Evolutionary conservation across 2,888 invertebrate genomes (phyloP).

Genomic region (Trichopria drosophilae): DNA sequence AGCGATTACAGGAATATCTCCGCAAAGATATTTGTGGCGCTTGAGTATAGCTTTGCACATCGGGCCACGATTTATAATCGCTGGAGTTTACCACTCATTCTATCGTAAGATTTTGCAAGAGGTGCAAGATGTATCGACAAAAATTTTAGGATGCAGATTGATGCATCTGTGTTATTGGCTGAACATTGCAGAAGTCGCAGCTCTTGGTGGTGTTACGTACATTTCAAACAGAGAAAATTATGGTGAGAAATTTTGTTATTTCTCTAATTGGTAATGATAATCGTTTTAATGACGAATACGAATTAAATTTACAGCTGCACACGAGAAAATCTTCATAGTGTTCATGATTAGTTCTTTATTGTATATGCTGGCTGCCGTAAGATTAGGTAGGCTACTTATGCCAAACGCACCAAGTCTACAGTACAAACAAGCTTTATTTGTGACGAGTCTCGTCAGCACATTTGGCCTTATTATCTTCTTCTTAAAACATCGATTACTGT

Average conservation of each 20-base stretch:
- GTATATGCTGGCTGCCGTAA: conserved; percentile 79
- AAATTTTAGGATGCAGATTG: conserved; percentile 61
- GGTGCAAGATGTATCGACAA: conserved; percentile 60
- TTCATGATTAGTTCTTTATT: conserved; percentile 84
- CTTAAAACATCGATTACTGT: conserved; percentile 83
- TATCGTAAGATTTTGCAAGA: conserved; percentile 70
- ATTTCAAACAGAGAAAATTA: conserved; percentile 94
- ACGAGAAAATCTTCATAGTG: conserved; percentile 87
- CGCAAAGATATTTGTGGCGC: conserved; percentile 90
- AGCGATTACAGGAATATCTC: conserved; percentile 91
- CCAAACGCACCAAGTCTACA: conserved; percentile 56
- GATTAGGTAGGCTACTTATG: conserved; percentile 61
- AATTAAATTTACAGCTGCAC: conserved; percentile 67
- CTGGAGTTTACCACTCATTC: conserved; percentile 82
- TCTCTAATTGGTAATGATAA: background rate
- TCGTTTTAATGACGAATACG: background rate
- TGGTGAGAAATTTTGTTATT: conserved; percentile 70
- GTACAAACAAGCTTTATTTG: conserved; percentile 75
- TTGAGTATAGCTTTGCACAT: conserved; percentile 89
- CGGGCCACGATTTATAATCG: conserved; percentile 87
- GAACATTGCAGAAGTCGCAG: conserved; percentile 80
- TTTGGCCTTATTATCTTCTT: conserved; percentile 85
- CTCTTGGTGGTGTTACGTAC: conserved; percentile 89
- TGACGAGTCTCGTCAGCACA: conserved; percentile 76
- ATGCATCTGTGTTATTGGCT: conserved; percentile 78